Percentiles rank a stretch among this genome's conserved stretches.
Evolutionary conservation across 1,140 invertebrate species (phyloP).

Genomic region (Halyomorpha halys): DNA sequence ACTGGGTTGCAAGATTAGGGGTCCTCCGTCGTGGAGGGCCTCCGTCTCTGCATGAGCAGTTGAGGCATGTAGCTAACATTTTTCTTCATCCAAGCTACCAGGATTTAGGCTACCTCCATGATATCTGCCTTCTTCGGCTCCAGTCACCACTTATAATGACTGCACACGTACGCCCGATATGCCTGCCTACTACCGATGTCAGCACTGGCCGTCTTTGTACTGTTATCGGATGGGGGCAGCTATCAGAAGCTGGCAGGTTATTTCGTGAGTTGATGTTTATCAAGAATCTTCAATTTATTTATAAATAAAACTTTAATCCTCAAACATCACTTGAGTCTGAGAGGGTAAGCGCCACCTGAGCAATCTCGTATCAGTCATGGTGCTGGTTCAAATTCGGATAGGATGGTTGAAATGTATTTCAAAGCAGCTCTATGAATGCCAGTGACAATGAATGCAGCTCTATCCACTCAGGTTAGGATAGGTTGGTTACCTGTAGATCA

Average conservation of each 20-base stretch:
- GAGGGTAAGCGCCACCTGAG: no score
- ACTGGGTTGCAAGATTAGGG: slow-evolving; percentile 69
- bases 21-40: slow-evolving; percentile 57
- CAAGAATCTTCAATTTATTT: neutral
- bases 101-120: slow-evolving; percentile 66
- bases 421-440: no score
- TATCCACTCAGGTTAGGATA: no score
- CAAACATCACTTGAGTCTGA: neutral
- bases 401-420: no score
- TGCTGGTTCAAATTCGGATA: no score
- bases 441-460: no score
- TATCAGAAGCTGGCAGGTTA: slow-evolving; percentile 65
- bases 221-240: slow-evolving; percentile 71
- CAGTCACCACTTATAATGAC: slow-evolving; percentile 53
- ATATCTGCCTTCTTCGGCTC: slow-evolving; percentile 60
- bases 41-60: slow-evolving; percentile 64
- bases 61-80: slow-evolving; percentile 48
- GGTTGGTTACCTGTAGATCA: no score
- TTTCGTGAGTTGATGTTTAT: slow-evolving; percentile 54
- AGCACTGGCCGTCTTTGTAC: slow-evolving; percentile 57
- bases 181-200: slow-evolving; percentile 46
- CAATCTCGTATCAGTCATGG: no score
- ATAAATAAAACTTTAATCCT: neutral
- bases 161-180: slow-evolving; percentile 60
- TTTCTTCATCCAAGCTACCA: slow-evolving; percentile 65